Evolutionary conservation across 2,113 vertebrate genomes (phyloP).

Genomic region (Macrotis lagotis): DNA sequence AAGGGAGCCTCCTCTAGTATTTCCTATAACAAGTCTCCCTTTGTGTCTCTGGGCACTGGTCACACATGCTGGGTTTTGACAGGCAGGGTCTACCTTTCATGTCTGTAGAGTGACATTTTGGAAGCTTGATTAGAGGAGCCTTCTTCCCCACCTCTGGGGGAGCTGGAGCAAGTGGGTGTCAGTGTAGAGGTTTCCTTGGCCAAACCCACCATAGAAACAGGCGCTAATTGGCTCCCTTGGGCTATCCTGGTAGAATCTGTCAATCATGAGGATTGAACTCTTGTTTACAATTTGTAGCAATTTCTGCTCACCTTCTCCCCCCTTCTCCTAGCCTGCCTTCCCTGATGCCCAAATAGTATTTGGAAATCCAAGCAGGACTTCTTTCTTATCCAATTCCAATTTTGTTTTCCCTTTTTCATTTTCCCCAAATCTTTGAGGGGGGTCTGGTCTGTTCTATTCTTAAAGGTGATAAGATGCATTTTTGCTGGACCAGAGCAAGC

Average conservation of each 20-base stretch:
- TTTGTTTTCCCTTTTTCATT: neutral
- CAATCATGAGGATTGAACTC: constrained; percentile 27
- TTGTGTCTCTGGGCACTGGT: constrained; percentile 18
- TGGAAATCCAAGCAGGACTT: neutral
- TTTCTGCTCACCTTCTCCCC: constrained; percentile 28
- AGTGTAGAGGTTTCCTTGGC: constrained; percentile 17
- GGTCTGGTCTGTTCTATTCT: neutral
- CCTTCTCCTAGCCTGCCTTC: neutral
- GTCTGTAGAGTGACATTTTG: neutral
- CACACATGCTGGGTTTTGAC: neutral
- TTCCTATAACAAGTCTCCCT: neutral
- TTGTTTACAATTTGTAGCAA: constrained; percentile 65
- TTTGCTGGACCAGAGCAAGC: neutral
- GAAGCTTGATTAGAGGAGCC: constrained; percentile 55
- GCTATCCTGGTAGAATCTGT: constrained; percentile 59
- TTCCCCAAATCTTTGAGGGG: neutral
- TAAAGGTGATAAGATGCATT: neutral
- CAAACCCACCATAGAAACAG: constrained; percentile 52
- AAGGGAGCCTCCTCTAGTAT: constrained; percentile 24
- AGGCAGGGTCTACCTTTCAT: neutral
- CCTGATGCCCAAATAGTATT: constrained; percentile 36
- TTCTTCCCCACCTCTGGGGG: constrained; percentile 15
- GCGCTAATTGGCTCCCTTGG: constrained; percentile 69
- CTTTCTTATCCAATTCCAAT: constrained; percentile 7
- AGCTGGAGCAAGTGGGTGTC: constrained; percentile 29